Evolutionary conservation across 2,888 invertebrate species (phyloP), one percentile per base, ranked within the genome.

Genomic region (Halocaridina rubra): DNA sequence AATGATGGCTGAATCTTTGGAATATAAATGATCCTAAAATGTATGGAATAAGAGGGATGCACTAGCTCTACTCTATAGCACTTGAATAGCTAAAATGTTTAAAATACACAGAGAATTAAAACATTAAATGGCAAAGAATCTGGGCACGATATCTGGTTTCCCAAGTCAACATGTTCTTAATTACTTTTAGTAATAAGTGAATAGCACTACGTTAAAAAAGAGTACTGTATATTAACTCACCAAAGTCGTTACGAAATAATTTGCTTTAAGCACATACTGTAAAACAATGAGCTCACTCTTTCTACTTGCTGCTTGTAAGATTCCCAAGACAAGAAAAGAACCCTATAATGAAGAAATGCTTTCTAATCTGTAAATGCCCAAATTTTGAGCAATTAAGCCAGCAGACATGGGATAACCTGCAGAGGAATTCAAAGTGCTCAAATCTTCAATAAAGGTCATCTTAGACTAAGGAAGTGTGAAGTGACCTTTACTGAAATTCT

Each of bases 21-120:
- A 53, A 53, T 19, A 53, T 4, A n/a, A 53, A 16, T 53, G 53
- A 53, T 10, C 53, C 57, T 61, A 77, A 78, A 77, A 77, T 64
- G 74, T 74, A 46, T 53, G 59, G 81, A 64, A 76, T 61, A 84
- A 78, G 78, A 82, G 82, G 82, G 78, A 72, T 78, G 82, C 82
- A 76, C 82, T 84, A 84, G 78, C 71, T 71, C 82, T 78, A 84
- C 72, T 59, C 82, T 78, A 27, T 84, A 78, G 77, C 82, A 78
- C 71, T 57, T 78, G 82, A 84, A 84, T 81, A 84, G 39, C 61
- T 84, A 78, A 19, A 84, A 84, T 77, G 82, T 71, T 82, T 78
- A 84, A 84, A 84, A 84, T 84, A 77, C 69, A 69, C 78, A 78
- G 78, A 84, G 74, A 69, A 84, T 74, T 84, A 61, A 46, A 84